These are phyloP conservation scores for Palythoa grandis DNA, from an alignment of 92 coral and sea anemone genomes.

Conservation along the genomic window DNA sequence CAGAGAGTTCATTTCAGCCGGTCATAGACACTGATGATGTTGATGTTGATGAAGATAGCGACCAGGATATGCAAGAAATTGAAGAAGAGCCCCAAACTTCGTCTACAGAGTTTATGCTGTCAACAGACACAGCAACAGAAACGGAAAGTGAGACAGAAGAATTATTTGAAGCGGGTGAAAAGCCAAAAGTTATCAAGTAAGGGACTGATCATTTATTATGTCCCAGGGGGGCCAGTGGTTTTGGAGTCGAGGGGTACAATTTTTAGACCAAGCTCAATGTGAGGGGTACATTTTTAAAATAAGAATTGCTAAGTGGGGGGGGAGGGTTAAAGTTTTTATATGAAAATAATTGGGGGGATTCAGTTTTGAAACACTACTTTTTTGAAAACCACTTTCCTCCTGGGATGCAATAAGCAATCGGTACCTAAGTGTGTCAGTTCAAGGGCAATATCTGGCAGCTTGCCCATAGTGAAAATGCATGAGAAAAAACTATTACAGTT, in stretches of 20 bases:
- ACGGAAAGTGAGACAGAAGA: slow-evolving; percentile 38
- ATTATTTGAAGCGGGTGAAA: slow-evolving; percentile 20
- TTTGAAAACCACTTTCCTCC: not conserved
- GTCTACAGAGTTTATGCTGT: slow-evolving; percentile 17
- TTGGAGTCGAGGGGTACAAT: not conserved
- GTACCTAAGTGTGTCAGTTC: not conserved
- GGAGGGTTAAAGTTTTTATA: not conserved
- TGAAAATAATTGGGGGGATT: not conserved
- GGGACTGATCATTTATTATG: not conserved
- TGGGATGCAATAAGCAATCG: not conserved
- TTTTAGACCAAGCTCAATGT: too few relatives aligned
- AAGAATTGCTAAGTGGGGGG: not conserved
- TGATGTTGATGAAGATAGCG: slow-evolving; percentile 25
- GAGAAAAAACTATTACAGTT: not conserved
- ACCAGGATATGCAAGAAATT: slow-evolving; percentile 35
- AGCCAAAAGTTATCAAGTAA: slow-evolving; percentile 16
- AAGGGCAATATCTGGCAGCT: not conserved
- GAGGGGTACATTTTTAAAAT: not conserved
- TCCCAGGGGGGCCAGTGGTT: not conserved
- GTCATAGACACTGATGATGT: slow-evolving; percentile 1
- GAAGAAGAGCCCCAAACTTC: slow-evolving; percentile 29
- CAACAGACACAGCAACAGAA: slow-evolving; percentile 38
- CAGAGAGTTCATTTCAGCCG: slow-evolving; percentile 17
- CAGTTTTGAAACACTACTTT: too few relatives aligned
- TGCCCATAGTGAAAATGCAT: not conserved